Evolutionary conservation across 1,140 invertebrate species (phyloP).

Genomic region (Ooceraea biroi): DNA sequence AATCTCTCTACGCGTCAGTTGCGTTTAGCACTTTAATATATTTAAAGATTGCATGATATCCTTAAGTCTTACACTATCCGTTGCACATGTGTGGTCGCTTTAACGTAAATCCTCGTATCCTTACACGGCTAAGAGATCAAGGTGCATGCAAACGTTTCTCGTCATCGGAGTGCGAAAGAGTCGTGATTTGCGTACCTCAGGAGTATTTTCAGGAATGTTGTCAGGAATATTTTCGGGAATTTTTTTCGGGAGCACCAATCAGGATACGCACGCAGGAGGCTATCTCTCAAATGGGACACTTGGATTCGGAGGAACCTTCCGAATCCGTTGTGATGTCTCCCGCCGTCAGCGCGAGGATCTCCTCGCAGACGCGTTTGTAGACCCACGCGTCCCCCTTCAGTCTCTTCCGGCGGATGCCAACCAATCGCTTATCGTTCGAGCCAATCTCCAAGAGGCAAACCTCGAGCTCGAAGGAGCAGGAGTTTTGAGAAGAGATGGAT

Average conservation of each 20-base stretch:
- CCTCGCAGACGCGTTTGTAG: conserved; percentile 95
- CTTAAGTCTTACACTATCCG: conserved; percentile 32
- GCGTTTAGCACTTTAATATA: conserved; percentile 17
- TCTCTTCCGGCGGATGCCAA: conserved; percentile 92
- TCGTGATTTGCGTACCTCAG: no score
- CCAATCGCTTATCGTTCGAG: conserved; percentile 82
- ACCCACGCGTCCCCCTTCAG: conserved; percentile 94
- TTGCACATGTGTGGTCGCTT: conserved; percentile 42
- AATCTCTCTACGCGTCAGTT: conserved; percentile 6
- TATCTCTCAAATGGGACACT: conserved; percentile 82
- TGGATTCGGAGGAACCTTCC: conserved; percentile 76
- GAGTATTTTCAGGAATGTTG: no score
- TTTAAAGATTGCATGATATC: conserved; percentile 31
- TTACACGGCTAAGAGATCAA: conserved; percentile 14
- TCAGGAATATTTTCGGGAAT: no score
- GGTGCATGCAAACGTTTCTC: not conserved
- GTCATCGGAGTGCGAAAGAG: not conserved
- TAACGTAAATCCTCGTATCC: not conserved
- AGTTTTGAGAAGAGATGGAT: conserved; percentile 81
- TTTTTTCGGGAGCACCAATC: no score
- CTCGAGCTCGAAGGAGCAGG: conserved; percentile 93
- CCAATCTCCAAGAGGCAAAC: conserved; percentile 88
- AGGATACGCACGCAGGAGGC: no score
- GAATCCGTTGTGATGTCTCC: conserved; percentile 77
- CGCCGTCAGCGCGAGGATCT: conserved; percentile 89